Conservation (phyloP, 2,888 invertebrate genomes). For the Caenorhabditis sulstoni region DNA sequence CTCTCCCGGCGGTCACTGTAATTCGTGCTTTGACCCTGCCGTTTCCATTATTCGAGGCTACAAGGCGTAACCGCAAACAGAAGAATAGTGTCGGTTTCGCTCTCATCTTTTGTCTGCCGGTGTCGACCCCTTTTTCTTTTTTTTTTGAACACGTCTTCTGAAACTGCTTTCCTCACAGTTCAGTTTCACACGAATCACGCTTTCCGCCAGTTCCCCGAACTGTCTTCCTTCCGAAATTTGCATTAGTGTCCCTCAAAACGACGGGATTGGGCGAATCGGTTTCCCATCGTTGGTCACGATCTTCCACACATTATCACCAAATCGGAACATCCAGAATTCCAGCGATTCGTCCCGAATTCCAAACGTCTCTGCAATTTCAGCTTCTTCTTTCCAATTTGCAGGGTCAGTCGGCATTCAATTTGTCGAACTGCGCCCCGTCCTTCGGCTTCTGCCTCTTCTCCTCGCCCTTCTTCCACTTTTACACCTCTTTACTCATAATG, state of each 20-base stretch:
- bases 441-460: slow-evolving; percentile 6
- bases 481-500: slow-evolving; percentile 53
- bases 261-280: slow-evolving; percentile 43
- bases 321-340: slow-evolving; percentile 4
- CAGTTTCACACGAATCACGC: slow-evolving; percentile 15
- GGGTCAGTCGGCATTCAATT: slow-evolving; percentile 12
- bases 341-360: slow-evolving; percentile 12
- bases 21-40: slow-evolving; percentile 18
- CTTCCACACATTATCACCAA: slow-evolving; percentile 15
- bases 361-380: slow-evolving; percentile 5
- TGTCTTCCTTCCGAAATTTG: slow-evolving; percentile 15
- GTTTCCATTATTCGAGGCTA: slow-evolving; percentile 44
- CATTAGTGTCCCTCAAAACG: slow-evolving; percentile 21
- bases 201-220: not conserved
- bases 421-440: slow-evolving; percentile 21
- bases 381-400: not conserved
- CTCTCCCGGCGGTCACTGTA: not conserved
- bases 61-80: slow-evolving; percentile 53
- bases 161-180: slow-evolving; percentile 15
- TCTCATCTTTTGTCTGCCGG: slow-evolving; percentile 52
- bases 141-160: slow-evolving; percentile 38
- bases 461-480: slow-evolving; percentile 12
- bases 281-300: slow-evolving; percentile 26
- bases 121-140: slow-evolving; percentile 10
- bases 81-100: slow-evolving; percentile 47